Conservation (phyloP, 2,888 invertebrate species). For the Esperia sulphurella region DNA sequence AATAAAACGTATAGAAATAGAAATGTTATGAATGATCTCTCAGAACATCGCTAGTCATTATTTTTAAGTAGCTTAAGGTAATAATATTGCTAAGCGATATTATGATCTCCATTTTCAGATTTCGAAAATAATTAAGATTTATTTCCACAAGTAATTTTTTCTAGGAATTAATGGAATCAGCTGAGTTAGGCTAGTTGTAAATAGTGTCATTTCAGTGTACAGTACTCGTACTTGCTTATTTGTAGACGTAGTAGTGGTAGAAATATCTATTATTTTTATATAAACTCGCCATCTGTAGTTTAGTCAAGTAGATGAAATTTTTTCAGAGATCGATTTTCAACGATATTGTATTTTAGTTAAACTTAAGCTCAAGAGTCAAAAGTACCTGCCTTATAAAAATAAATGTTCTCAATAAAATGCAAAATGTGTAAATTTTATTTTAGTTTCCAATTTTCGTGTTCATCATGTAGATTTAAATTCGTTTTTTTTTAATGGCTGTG, state of each 20-base stretch:
- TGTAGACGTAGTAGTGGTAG: conserved; percentile 29
- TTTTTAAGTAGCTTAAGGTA: conserved; percentile 29
- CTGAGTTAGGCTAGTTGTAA: conserved; percentile 14
- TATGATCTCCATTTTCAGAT: conserved; percentile 57
- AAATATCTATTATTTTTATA: conserved; percentile 35
- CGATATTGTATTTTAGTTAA: background rate
- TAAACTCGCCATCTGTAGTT: background rate
- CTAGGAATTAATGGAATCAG: conserved; percentile 11
- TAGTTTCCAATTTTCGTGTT: conserved; percentile 26
- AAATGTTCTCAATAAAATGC: background rate
- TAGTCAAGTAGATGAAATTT: background rate
- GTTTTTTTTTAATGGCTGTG: conserved; percentile 55
- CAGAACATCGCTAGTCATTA: conserved; percentile 39
- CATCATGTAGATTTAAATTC: conserved; percentile 46
- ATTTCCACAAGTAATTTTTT: conserved; percentile 13
- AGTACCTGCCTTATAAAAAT: conserved; percentile 37
- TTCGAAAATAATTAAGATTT: conserved; percentile 12
- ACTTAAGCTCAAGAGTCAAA: conserved; percentile 39
- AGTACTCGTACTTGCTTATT: conserved; percentile 28
- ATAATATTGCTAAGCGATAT: conserved; percentile 75
- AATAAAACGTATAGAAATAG: conserved; percentile 5
- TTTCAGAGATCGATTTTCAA: too few relatives aligned
- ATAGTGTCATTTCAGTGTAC: conserved; percentile 16
- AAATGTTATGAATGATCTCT: conserved; percentile 30
- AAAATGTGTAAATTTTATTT: background rate